These are phyloP conservation scores for Aphidius gifuensis DNA, from an alignment of 1,140 invertebrate species.

Conservation along the genomic window DNA sequence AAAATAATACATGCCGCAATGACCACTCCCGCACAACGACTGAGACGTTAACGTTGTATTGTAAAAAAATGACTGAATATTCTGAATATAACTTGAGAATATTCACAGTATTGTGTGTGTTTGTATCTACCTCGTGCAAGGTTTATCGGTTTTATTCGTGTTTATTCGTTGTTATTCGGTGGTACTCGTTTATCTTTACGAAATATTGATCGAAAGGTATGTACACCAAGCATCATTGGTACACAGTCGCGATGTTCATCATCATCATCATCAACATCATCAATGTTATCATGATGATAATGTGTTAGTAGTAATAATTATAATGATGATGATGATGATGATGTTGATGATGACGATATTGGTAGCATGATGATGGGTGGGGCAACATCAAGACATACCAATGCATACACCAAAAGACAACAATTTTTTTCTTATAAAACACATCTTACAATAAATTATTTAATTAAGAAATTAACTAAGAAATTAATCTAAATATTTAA, in stretches of 20 bases:
- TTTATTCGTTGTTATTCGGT: slow-evolving; percentile 7
- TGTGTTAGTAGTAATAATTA: too few relatives aligned
- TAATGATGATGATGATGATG: too few relatives aligned
- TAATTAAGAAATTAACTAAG: too few relatives aligned
- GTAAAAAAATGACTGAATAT: neutral
- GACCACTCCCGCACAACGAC: slow-evolving; percentile 55
- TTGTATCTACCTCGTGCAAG: slow-evolving; percentile 29
- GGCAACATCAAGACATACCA: slow-evolving; percentile 14
- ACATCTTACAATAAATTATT: too few relatives aligned
- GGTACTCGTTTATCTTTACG: slow-evolving; percentile 13
- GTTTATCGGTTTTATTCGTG: slow-evolving; percentile 23
- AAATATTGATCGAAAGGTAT: slow-evolving; percentile 31
- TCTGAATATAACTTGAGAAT: too few relatives aligned
- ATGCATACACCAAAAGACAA: too few relatives aligned
- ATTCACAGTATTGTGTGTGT: too few relatives aligned
- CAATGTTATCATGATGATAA: too few relatives aligned
- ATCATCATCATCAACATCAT: too few relatives aligned
- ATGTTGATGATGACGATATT: too few relatives aligned
- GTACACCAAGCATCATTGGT: slow-evolving; percentile 6
- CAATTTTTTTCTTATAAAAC: neutral
- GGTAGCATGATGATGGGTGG: slow-evolving; percentile 13
- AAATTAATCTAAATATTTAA: too few relatives aligned
- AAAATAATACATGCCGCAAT: slow-evolving; percentile 48
- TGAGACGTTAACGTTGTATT: slow-evolving; percentile 49
- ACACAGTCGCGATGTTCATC: too few relatives aligned